A percentile compares a stretch with the other conserved stretches of the same genome.
These are phyloP conservation scores for Formicarius rufipectus DNA, from an alignment of 2,113 vertebrate genomes.

Conservation along the genomic window DNA sequence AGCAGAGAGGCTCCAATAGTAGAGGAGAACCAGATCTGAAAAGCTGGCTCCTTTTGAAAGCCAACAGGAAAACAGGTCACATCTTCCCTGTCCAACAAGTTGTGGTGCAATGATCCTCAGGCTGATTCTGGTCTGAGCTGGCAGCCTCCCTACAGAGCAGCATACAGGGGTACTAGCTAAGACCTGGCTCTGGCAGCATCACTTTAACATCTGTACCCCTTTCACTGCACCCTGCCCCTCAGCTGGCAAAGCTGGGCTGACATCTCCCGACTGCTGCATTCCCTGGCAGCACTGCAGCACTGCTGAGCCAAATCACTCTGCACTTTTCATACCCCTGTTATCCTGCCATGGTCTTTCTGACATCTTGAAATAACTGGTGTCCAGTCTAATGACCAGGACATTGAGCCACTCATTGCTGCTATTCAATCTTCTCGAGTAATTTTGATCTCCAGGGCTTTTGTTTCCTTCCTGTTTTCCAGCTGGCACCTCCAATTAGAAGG, in stretches of 20 bases:
- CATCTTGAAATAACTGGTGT: background rate
- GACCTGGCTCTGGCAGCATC: background rate
- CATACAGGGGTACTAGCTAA: accelerated
- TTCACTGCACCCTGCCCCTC: background rate
- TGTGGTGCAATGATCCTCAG: background rate
- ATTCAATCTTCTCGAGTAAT: accelerated
- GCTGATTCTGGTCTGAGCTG: background rate
- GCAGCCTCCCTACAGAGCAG: background rate
- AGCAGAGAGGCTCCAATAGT: background rate
- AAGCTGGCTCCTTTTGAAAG: background rate
- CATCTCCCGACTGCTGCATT: background rate
- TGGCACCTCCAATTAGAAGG: background rate
- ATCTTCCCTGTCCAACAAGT: background rate
- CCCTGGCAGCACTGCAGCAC: accelerated
- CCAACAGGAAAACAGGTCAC: background rate
- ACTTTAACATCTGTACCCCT: background rate
- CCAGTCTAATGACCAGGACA: accelerated
- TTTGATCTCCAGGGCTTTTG: background rate
- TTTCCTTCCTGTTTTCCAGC: background rate
- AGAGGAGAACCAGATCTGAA: background rate
- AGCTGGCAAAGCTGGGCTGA: background rate
- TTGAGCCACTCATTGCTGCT: background rate
- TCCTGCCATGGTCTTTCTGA: background rate
- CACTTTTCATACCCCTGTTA: background rate
- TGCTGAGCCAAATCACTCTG: background rate